Percentiles rank a stretch among this genome's conserved stretches.
Conservation (phyloP, 2,797 vertebrate genomes). For the Zalophus californianus region DNA sequence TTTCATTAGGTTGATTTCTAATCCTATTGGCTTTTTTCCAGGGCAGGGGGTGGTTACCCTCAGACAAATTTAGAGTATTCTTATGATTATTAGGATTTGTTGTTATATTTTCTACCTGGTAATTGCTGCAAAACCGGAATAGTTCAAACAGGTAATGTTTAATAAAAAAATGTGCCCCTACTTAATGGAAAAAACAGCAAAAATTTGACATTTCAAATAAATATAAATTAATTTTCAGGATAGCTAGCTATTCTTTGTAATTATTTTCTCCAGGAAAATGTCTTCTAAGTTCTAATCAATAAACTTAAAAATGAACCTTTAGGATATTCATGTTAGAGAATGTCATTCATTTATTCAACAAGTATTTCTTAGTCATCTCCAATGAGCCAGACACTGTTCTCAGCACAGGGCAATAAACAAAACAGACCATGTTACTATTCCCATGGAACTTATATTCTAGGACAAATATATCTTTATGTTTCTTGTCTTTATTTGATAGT, state of each 20-base stretch:
- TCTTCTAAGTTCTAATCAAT: constrained; percentile 27
- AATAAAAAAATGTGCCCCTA: neutral
- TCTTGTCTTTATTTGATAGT: neutral
- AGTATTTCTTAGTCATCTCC: neutral
- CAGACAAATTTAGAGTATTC: neutral
- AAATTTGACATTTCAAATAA: constrained; percentile 1
- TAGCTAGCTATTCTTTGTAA: neutral
- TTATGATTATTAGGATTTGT: neutral
- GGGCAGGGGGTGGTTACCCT: neutral
- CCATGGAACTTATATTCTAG: neutral
- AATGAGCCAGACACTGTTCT: neutral
- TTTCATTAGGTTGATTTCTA: constrained; percentile 42
- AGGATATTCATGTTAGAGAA: neutral
- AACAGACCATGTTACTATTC: neutral
- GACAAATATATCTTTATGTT: neutral
- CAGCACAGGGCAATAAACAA: neutral
- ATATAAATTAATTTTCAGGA: constrained; percentile 36
- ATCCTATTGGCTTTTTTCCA: neutral
- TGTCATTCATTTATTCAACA: neutral
- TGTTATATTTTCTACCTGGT: neutral
- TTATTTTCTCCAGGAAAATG: constrained; percentile 11
- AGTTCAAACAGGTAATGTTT: neutral
- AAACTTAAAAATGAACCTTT: constrained; percentile 6
- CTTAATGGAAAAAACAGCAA: neutral
- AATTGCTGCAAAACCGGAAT: neutral